Evolutionary conservation across 1,140 invertebrate species (phyloP), one percentile per base, ranked within the genome.

Genomic region (Drosophila leontia): DNA sequence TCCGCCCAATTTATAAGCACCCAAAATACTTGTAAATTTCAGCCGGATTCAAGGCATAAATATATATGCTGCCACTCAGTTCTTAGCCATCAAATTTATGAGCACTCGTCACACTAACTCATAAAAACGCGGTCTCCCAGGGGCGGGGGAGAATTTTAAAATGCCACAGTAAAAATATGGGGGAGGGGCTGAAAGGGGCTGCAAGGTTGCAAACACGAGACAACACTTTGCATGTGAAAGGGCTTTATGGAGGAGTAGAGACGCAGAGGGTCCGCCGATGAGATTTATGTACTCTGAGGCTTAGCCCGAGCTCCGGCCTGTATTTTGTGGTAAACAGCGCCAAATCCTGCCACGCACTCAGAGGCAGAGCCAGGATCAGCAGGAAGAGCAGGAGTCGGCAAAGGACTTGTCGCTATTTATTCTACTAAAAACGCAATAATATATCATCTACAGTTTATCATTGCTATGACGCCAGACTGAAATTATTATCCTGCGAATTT

Each of bases 381-480:
- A 32, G 61, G 29, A 44, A 34, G 26, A 29, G 45, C 9, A 35
- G 13, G 32, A 48, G 58, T 15, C 53, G 47, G 23, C 29, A 3
- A 32, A 71, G 68, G 59, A 68, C 55, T 76, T 77, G 75, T 61
- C 67, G 62, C 74, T 85, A 85, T 91, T 88, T 91, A 91, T 83
- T 91, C 82, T 81, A 80, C 79, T 85, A 85, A 90, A 79, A 90
- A 90, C 71, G 84, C 82, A 85, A 91, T 91, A 91, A 91, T 91
- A 91, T 91, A 91, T 91, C 90, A 91, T 91, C 90, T 81, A 86
- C 90, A 91, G 90, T 91, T 91, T 91, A 91, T 91, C 90, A 91
- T 91, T 91, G 90, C 90, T 91, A 88, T 90, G 90, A 91, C 90
- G 90, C 90, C 90, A 91, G 84, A 82, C 90, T 91, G 84, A 91